Conservation (phyloP, 2,797 vertebrate genomes). For the Silurus aristotelis region DNA sequence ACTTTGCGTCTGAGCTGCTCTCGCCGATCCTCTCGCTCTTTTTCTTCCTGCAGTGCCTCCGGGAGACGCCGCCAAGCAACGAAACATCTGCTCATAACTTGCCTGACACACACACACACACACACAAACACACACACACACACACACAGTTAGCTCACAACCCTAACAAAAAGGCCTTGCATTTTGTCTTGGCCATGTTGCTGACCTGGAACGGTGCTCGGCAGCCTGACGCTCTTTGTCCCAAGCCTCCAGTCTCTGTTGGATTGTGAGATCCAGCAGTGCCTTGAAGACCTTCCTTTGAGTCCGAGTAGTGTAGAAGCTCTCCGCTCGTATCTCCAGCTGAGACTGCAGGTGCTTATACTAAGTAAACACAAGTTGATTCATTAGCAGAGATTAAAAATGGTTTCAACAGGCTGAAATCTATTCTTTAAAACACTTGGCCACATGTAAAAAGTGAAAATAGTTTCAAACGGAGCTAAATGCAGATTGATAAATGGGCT, state of each 20-base stretch:
- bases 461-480: neutral
- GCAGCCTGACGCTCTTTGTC: slow-evolving; percentile 72
- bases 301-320: slow-evolving; percentile 66
- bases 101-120: slow-evolving; percentile 69
- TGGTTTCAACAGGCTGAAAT: neutral
- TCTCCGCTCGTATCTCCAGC: slow-evolving; percentile 68
- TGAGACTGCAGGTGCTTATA: slow-evolving; percentile 69
- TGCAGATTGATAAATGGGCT: neutral
- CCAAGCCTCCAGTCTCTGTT: slow-evolving; percentile 70
- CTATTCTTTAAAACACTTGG: neutral
- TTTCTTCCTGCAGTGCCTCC: slow-evolving; percentile 73
- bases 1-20: slow-evolving; percentile 83
- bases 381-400: neutral
- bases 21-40: slow-evolving; percentile 77
- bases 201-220: slow-evolving; percentile 80
- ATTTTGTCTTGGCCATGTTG: neutral
- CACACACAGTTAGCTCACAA: slow-evolving; percentile 8
- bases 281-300: slow-evolving; percentile 75
- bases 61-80: slow-evolving; percentile 80
- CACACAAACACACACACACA: neutral
- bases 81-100: slow-evolving; percentile 68
- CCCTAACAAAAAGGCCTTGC: neutral
- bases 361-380: slow-evolving; percentile 61
- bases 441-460: neutral
- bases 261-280: slow-evolving; percentile 73